Conservation (phyloP, 1,140 invertebrate genomes). For the Drosophila cardini region DNA sequence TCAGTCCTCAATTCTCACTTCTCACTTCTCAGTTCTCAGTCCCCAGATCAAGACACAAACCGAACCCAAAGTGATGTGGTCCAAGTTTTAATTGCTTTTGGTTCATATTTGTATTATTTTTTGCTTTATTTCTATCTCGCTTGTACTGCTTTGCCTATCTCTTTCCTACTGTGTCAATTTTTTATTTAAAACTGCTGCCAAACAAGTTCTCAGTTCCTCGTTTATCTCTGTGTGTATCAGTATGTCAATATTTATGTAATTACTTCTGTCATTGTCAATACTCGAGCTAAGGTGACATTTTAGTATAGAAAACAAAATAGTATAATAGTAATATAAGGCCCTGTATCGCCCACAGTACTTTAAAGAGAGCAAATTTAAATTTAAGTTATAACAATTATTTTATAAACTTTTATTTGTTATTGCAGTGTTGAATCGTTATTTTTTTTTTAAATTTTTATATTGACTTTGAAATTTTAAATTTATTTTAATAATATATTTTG, state of each 20-base stretch:
- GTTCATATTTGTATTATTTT: conserved; percentile 31
- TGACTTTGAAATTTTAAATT: too few species aligned
- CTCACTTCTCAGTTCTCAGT: background rate
- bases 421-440: too few species aligned
- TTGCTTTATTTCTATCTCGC: conserved; percentile 13
- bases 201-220: conserved; percentile 55
- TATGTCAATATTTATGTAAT: conserved; percentile 31
- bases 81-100: conserved; percentile 72
- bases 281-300: conserved; percentile 32
- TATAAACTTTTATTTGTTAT: too few species aligned
- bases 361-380: background rate
- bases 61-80: conserved; percentile 45
- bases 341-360: background rate
- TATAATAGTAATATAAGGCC: background rate
- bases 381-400: too few species aligned
- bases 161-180: conserved; percentile 22
- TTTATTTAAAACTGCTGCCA: conserved; percentile 39
- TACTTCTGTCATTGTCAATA: conserved; percentile 37
- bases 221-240: background rate
- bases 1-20: background rate
- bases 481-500: too few species aligned
- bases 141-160: conserved; percentile 16
- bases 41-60: background rate
- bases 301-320: conserved; percentile 7
- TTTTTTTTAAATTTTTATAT: too few species aligned